phyloP scores from a whole-genome alignment of 2,888 invertebrate genomes.

The Diachrysia chrysitis region DNA sequence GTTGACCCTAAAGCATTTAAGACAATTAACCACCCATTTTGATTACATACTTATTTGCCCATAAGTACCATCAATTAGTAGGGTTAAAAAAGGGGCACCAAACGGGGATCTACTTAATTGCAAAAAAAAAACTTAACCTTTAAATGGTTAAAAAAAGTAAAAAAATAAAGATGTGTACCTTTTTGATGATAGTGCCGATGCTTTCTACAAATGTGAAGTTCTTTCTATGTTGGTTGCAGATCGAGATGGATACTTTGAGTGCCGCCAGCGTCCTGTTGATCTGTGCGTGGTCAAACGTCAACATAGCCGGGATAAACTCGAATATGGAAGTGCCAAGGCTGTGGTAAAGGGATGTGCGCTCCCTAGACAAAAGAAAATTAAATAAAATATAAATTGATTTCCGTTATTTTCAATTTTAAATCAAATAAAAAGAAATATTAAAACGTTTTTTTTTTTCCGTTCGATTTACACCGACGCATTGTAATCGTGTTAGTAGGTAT shows the following conservation, averaged over 20 bases:
- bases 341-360: constrained; percentile 96
- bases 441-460: background rate
- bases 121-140: too few relatives aligned
- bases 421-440: background rate
- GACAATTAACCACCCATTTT: background rate
- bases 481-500: background rate
- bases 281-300: constrained; percentile 96
- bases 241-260: constrained; percentile 93
- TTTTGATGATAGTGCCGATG: constrained; percentile 93
- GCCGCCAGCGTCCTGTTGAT: constrained; percentile 93
- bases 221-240: constrained; percentile 92
- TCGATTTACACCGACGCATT: background rate
- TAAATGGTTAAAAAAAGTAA: background rate
- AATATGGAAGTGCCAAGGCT: constrained; percentile 96
- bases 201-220: constrained; percentile 93
- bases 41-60: too few relatives aligned
- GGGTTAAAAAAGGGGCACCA: too few relatives aligned
- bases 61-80: too few relatives aligned
- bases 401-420: background rate
- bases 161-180: constrained; percentile 69
- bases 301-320: constrained; percentile 96
- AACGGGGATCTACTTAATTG: too few relatives aligned
- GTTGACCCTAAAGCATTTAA: background rate
- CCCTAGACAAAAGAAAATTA: constrained; percentile 84
- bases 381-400: background rate